phyloP scores from a whole-genome alignment of 2,888 invertebrate species.

The Agrilus cyanescens region DNA sequence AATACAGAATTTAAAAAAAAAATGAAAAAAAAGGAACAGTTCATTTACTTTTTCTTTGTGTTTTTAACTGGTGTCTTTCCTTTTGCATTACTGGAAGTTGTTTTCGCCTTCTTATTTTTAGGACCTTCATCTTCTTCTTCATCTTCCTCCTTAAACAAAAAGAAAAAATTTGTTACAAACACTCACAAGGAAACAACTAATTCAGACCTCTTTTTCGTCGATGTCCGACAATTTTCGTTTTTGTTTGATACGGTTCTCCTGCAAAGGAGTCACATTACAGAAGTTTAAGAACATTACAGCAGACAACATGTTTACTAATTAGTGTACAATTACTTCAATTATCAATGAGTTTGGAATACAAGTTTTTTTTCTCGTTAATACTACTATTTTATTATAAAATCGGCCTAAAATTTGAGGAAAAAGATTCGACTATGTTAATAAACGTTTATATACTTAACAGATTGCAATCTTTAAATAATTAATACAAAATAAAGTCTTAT shows the following conservation, averaged over 20 bases:
- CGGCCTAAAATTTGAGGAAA: neutral
- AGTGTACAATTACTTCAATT: too few relatives aligned
- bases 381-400: neutral
- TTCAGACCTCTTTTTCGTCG: constrained; percentile 26
- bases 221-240: constrained; percentile 28
- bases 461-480: too few relatives aligned
- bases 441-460: too few relatives aligned
- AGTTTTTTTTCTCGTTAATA: neutral
- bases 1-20: constrained; percentile 14
- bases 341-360: constrained; percentile 1
- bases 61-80: constrained; percentile 51
- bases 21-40: constrained; percentile 9
- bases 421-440: too few relatives aligned
- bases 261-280: constrained; percentile 12
- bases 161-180: constrained; percentile 6
- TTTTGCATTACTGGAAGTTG: constrained; percentile 58
- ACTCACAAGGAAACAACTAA: constrained; percentile 3
- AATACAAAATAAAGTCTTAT: too few relatives aligned
- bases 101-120: constrained; percentile 63
- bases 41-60: constrained; percentile 22
- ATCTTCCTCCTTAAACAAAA: constrained; percentile 44
- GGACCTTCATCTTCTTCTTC: constrained; percentile 68
- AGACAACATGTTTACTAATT: constrained; percentile 4
- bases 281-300: neutral
- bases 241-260: constrained; percentile 20